Conservation (phyloP, 1,140 invertebrate species). For the Mycetomoellerius zeteki region DNA sequence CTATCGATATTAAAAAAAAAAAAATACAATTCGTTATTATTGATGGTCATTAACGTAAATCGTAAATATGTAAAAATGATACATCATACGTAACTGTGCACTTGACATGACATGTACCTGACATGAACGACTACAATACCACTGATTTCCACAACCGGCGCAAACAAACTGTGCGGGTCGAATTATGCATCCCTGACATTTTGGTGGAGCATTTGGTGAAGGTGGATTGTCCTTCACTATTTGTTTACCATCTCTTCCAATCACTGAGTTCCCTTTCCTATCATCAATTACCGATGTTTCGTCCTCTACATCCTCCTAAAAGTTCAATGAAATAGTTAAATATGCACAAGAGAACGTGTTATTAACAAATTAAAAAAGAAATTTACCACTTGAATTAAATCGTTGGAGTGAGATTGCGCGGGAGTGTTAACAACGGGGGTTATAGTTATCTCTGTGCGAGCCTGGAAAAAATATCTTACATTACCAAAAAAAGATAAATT, state of each 20-base stretch:
- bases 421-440: conserved; percentile 86
- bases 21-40: conserved; percentile 45
- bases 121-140: conserved; percentile 96
- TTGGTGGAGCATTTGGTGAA: conserved; percentile 76
- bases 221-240: conserved; percentile 40
- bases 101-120: conserved; percentile 89
- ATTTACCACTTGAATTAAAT: conserved; percentile 84
- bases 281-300: conserved; percentile 90
- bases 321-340: conserved; percentile 48
- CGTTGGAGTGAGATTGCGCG: conserved; percentile 81
- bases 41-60: conserved; percentile 16
- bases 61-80: neutral
- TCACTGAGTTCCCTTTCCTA: conserved; percentile 84
- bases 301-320: conserved; percentile 88
- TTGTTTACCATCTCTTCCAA: conserved; percentile 78
- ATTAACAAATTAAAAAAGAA: neutral
- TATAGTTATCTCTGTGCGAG: conserved; percentile 88
- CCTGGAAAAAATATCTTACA: conserved; percentile 73
- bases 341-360: neutral
- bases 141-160: conserved; percentile 95
- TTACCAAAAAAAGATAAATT: conserved; percentile 29
- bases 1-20: conserved; percentile 84
- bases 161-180: conserved; percentile 94
- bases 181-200: conserved; percentile 93
- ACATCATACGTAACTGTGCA: conserved; percentile 1